These are phyloP conservation scores for Mimas tiliae DNA, from an alignment of 2,888 invertebrate species.

Conservation along the genomic window DNA sequence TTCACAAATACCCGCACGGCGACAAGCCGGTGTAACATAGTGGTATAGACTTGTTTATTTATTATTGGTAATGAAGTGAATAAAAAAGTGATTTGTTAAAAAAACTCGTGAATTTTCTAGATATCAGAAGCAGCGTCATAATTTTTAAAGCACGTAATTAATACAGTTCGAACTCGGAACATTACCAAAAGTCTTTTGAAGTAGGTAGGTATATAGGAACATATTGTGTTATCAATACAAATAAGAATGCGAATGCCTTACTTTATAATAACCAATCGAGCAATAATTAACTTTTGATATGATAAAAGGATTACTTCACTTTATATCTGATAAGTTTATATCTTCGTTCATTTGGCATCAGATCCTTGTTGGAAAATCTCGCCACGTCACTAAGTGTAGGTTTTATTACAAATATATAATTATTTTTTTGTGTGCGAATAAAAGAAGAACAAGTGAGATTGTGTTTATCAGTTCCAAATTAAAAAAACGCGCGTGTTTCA, in stretches of 20 bases:
- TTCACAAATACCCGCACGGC: too few relatives aligned
- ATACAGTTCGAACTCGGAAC: not conserved
- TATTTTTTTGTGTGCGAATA: constrained; percentile 7
- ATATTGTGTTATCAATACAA: constrained; percentile 32
- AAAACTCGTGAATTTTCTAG: too few relatives aligned
- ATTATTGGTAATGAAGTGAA: not conserved
- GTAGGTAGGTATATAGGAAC: constrained; percentile 16
- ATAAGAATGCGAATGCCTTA: constrained; percentile 38
- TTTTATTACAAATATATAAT: constrained; percentile 29
- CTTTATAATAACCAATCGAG: constrained; percentile 52
- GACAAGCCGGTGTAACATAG: too few relatives aligned
- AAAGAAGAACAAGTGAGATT: constrained; percentile 10
- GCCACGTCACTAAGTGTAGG: constrained; percentile 37
- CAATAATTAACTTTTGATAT: constrained; percentile 69
- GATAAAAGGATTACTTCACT: constrained; percentile 67
- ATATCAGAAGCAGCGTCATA: too few relatives aligned
- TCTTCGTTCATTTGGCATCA: constrained; percentile 63
- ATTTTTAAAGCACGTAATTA: not conserved
- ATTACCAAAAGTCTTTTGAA: not conserved
- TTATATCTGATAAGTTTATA: constrained; percentile 61
- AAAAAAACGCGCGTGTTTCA: constrained; percentile 37
- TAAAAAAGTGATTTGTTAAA: not conserved
- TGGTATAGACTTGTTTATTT: too few relatives aligned
- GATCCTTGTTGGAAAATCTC: constrained; percentile 59
- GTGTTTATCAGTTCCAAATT: constrained; percentile 30